phyloP scores from a whole-genome alignment of 92 coral and sea anemone genomes.

The Umimayanthus kanabou region DNA sequence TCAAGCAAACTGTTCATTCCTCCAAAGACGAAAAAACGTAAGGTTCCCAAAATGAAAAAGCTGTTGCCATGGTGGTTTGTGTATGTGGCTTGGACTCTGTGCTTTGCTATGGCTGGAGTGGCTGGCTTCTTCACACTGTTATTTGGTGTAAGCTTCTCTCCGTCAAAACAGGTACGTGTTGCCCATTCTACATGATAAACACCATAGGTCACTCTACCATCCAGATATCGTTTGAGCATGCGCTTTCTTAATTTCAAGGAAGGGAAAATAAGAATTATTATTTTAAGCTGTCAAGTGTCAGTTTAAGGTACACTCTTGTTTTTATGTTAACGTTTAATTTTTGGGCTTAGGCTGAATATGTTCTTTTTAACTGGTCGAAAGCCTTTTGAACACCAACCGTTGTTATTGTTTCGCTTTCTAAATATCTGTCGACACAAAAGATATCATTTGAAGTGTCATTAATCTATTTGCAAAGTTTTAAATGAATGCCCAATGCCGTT shows the following conservation, averaged over 20 bases:
- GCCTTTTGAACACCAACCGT: neutral
- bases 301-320: neutral
- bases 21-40: constrained; percentile 36
- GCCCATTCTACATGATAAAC: no score
- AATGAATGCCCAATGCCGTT: neutral
- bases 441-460: neutral
- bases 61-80: constrained; percentile 98
- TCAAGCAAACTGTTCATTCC: constrained; percentile 14
- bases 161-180: constrained; percentile 55
- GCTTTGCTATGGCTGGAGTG: constrained; percentile 56
- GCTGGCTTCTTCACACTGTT: constrained; percentile 84
- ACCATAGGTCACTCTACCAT: neutral
- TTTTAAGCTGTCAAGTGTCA: neutral
- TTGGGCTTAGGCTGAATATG: no score
- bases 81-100: constrained; percentile 80
- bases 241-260: no score
- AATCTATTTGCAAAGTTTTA: neutral
- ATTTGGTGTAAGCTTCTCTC: constrained; percentile 68
- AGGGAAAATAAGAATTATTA: neutral
- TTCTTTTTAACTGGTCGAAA: neutral
- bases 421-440: neutral
- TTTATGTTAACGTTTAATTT: no score
- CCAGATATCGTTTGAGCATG: neutral
- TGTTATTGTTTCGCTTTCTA: neutral
- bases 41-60: constrained; percentile 44